Evolutionary conservation across 2,797 vertebrate genomes (phyloP), one percentile per base, ranked within the genome.

Genomic region (Enteromius fasciolatus): DNA sequence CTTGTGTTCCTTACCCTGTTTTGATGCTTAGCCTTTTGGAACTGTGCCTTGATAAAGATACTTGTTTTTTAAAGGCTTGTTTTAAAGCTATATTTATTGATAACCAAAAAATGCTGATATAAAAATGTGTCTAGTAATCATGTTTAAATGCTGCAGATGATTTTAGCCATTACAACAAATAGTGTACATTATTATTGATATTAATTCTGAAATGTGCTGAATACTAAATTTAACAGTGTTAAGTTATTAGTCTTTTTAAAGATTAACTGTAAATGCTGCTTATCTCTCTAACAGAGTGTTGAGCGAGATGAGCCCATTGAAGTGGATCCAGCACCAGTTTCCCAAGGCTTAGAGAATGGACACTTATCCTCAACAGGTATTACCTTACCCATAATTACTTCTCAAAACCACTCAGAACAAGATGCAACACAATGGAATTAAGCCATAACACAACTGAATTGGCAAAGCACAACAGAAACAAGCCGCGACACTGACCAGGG

Each of bases 301-400:
- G 94, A 95, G 78, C 90, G 93, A 76, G 94, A 95, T 77, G 94
- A 95, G 80, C 93, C 93, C 10, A 95, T 94, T 36, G 94, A 95
- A 36, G 92, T 94, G 31, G 94, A 95, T 85, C 89, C 88, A 54
- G 59, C 83, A 50, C 90, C 90, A 0, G 36, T 84, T 50, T 82
- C 88, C 6, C 78, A 87, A 41, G 86, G 78, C 18, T 88, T 91
- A 83, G 90, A 93, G 83, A 94, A 94, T 25, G 93, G 93, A 81
- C 91, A 94, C 66, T 17, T 86, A n/a, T 81, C 90, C 4, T 14
- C 83, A 41, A 77, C 91, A 89, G 94, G 94, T 94, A 88, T 86
- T 59, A 36, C 33, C 28, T 86, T 59, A 36, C 33, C 23, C 31
- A 66, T 20, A 63, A 76, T 41, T 59, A 52, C 44, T 46, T 64